phyloP scores from a whole-genome alignment of 2,113 vertebrate genomes.

The Carlito syrichta region DNA sequence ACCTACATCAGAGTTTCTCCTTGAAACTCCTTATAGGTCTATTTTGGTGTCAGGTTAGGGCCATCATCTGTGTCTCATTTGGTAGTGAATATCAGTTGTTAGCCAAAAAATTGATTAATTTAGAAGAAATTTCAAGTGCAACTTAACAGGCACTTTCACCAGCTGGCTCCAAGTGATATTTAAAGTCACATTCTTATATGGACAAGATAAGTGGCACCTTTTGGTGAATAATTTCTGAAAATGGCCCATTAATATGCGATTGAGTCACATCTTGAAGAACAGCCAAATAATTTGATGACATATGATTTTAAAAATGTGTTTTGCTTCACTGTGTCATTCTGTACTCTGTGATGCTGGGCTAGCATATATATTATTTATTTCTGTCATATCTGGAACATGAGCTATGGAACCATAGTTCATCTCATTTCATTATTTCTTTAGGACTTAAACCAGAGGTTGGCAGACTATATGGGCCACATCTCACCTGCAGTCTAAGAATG shows the following conservation, averaged over 20 bases:
- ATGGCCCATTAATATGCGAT: neutral
- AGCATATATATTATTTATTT: neutral
- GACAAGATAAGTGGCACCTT: neutral
- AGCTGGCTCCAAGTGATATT: neutral
- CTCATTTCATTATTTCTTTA: neutral
- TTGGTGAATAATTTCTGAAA: neutral
- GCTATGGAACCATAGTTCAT: neutral
- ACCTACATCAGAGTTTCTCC: rapidly evolving
- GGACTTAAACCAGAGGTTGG: neutral
- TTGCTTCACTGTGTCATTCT: neutral
- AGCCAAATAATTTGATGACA: neutral
- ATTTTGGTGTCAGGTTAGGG: neutral
- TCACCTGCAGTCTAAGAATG: neutral
- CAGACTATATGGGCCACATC: neutral
- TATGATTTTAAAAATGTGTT: neutral
- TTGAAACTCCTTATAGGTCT: neutral
- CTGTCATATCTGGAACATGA: neutral
- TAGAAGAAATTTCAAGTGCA: neutral
- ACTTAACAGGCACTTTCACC: neutral
- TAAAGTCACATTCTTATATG: neutral
- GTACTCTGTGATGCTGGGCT: neutral
- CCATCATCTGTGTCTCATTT: neutral
- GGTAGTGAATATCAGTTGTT: neutral
- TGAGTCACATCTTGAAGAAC: neutral
- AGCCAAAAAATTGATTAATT: neutral